Base-by-base conservation (phyloP, 2,113 vertebrate species). In the Pseudorasbora parva region DNA sequence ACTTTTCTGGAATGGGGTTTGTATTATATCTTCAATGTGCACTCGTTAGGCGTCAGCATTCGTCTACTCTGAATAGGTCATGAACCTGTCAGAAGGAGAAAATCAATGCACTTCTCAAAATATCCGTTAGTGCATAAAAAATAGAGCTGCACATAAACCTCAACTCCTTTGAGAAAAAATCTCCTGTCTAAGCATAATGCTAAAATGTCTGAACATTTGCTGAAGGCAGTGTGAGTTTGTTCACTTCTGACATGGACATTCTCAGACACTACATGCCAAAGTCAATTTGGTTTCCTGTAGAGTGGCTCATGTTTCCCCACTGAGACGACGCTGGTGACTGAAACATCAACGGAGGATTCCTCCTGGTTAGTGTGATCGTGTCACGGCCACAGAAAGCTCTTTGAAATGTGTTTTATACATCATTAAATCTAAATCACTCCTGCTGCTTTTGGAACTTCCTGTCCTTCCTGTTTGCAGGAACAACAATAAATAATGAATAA, bases 401-500 rank as follows among this genome's bases (percentile, higher is more conserved):
- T 14, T 59, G 27, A 77, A 56, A 33, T 60, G n/a, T 19, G 43
- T 15, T 79, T 79, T 11, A 66, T 12, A 33, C 59, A 64, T 79
- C 77, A 79, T 79, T 79, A 66, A 66, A 66, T 64, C 19, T n/a
- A 49, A 79, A 64, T 49, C 57, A 0, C 8, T 45, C 49, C 1
- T 3, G 23, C 71, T 54, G 72, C 47, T 15, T 57, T 14, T 5
- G 17, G 74, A 77, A 57, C 9, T 37, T 3, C 11, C 3, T 19
- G 30, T 37, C 33, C 33, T 9, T 57, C 1, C 37, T 62, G 37
- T 78, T 78, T 79, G 77, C 7, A 37, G 68, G 27, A 57, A 60
- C 59, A 71, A 64, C 68, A 59, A 82, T 82, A 43, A 82, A 82
- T 82, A 27, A 73, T 73, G 14, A 71, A 72, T 81, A 81, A 54